phyloP scores from a whole-genome alignment of 1,140 invertebrate species.

The Atta colombica region DNA sequence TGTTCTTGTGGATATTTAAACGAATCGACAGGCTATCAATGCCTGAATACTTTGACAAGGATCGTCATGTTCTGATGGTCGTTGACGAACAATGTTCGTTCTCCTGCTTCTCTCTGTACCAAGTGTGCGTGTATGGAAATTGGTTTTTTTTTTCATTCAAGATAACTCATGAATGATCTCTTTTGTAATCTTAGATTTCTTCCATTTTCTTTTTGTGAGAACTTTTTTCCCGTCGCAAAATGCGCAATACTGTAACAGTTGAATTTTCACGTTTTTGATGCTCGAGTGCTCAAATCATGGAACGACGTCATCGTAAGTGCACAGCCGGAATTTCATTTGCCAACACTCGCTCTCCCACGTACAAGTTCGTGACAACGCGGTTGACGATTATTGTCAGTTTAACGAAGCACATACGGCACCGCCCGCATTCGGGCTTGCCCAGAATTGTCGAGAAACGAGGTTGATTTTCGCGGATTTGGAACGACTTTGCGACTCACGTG shows the following conservation, averaged over 20 bases:
- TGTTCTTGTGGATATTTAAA: constrained; percentile 2
- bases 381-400: constrained; percentile 47
- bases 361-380: constrained; percentile 21
- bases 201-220: not conserved
- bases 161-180: not conserved
- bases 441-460: not conserved
- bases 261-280: constrained; percentile 14
- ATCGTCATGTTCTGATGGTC: not conserved
- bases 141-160: not conserved
- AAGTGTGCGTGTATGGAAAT: not conserved
- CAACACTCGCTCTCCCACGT: constrained; percentile 25
- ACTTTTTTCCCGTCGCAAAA: not conserved
- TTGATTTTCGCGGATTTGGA: constrained; percentile 3
- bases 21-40: constrained; percentile 32
- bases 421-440: constrained; percentile 19
- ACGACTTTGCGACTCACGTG: not conserved
- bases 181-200: too few relatives aligned
- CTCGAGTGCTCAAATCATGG: not conserved
- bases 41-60: not conserved
- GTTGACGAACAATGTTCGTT: not conserved
- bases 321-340: constrained; percentile 35
- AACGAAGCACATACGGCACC: constrained; percentile 27
- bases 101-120: not conserved
- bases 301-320: constrained; percentile 23
- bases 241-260: not conserved